Percentiles rank a stretch among this genome's conserved stretches.
Evolutionary conservation across 1,140 invertebrate genomes (phyloP).

Genomic region (Oedothorax gibbosus): DNA sequence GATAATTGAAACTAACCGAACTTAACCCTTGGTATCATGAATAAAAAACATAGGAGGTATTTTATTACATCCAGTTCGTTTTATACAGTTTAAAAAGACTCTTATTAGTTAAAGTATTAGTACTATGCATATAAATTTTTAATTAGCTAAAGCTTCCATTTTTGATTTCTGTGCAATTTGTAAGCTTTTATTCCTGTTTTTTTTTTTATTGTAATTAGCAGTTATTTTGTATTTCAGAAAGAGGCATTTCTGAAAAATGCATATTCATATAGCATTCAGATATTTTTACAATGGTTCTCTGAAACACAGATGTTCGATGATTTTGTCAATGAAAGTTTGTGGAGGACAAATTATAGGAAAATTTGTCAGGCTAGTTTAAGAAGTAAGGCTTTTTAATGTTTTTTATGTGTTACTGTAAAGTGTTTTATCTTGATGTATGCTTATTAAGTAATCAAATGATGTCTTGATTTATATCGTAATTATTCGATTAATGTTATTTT

Average conservation of each 20-base stretch:
- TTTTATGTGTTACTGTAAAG: too few relatives aligned
- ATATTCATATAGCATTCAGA: constrained; percentile 74
- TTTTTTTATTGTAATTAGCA: too few relatives aligned
- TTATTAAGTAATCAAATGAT: background rate
- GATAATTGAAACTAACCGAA: too few relatives aligned
- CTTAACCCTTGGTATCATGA: background rate
- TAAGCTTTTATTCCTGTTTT: too few relatives aligned
- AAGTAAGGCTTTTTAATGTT: constrained; percentile 25
- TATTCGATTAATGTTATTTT: too few relatives aligned
- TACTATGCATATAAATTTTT: too few relatives aligned
- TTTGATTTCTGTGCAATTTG: background rate
- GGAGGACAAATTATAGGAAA: constrained; percentile 43
- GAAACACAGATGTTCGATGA: constrained; percentile 83
- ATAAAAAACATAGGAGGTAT: too few relatives aligned
- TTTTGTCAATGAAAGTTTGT: constrained; percentile 67
- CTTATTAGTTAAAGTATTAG: too few relatives aligned
- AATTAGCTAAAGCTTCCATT: background rate
- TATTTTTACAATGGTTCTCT: constrained; percentile 85
- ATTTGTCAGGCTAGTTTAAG: constrained; percentile 34
- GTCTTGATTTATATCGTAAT: too few relatives aligned
- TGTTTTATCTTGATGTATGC: background rate
- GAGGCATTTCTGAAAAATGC: constrained; percentile 73
- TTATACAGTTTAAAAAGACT: too few relatives aligned
- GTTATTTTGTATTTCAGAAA: constrained; percentile 69
- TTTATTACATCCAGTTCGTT: background rate